Base-by-base conservation (phyloP, 2,797 vertebrate genomes). In the Caiman crocodilus region DNA sequence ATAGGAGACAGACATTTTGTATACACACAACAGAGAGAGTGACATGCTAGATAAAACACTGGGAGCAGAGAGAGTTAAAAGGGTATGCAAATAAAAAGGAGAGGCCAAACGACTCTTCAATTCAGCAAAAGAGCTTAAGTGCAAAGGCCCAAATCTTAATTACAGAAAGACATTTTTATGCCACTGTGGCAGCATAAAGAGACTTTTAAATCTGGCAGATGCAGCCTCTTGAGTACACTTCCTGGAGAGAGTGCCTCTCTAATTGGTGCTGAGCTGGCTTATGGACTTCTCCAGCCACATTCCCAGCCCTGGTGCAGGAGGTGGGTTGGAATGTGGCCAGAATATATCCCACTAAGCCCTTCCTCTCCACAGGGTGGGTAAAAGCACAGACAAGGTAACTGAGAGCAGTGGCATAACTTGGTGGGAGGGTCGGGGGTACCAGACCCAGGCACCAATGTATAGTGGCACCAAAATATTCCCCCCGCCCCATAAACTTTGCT, bases 141-240 rank as follows among this genome's bases (percentile, higher is more conserved):
- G 91, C 93, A 93, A 96, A 95, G 56, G 42, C 42, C 42, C 74
- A 84, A 76, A 79, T 84, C 85, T 93, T 71, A 50, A 50, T 50
- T 87, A 85, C 32, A 95, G 78, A 69, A 78, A 91, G 90, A 76
- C 64, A 73, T 87, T 94, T 94, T 95, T 92, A 60, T 92, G 94
- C 76, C 79, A 86, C 28, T 96, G 84, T 80, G 69, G 76, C 85
- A 89, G 91, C 69, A 64, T 61, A 84, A 95, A 88, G 55, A 2
- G 64, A 50, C 42, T 50, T 35, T 93, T 83, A 85, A 76, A 90
- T 78, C 57, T 82, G 25, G 87, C 91, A 86, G 55, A 91, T 92
- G 2, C 80, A 58, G 80, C 84, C 87, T 90, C 83, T n/a, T 76
- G 86, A 94, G 87, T 95, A 90, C 26, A 93, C 84, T 85, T 82